phyloP scores from a whole-genome alignment of 2,888 invertebrate species.

The Ophioninae sp. region DNA sequence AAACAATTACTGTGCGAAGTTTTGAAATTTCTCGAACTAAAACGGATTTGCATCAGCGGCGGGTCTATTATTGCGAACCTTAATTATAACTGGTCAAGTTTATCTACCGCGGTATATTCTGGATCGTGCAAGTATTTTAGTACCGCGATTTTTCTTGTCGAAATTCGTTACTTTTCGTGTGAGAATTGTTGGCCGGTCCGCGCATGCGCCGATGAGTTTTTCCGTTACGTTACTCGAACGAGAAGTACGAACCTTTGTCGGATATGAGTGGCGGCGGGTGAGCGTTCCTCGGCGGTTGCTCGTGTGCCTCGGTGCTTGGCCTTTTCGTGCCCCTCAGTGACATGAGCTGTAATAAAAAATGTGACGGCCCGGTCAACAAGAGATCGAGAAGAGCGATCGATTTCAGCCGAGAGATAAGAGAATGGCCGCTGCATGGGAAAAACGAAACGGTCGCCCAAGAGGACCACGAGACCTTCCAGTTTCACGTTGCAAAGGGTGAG shows the following conservation, averaged over 20 bases:
- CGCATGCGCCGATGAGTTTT: background rate
- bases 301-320: conserved; percentile 81
- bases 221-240: conserved; percentile 6
- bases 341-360: conserved; percentile 81
- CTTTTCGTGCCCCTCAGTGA: conserved; percentile 83
- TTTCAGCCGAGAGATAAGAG: background rate
- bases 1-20: background rate
- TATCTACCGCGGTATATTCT: too few relatives aligned
- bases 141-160: background rate
- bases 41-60: background rate
- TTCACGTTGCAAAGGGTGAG: conserved; percentile 35
- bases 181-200: background rate
- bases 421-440: background rate
- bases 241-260: conserved; percentile 83
- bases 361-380: background rate
- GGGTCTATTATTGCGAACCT: background rate
- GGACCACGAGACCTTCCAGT: conserved; percentile 8
- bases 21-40: background rate
- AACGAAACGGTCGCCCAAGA: background rate
- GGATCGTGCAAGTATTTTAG: too few relatives aligned
- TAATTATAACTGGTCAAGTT: background rate
- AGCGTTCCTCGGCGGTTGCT: conserved; percentile 69
- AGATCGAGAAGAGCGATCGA: conserved; percentile 6
- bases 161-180: background rate
- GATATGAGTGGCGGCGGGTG: conserved; percentile 86